Evolutionary conservation across 2,113 vertebrate species (phyloP), one percentile per base, ranked within the genome.

Genomic region (Myotis lucifugus): DNA sequence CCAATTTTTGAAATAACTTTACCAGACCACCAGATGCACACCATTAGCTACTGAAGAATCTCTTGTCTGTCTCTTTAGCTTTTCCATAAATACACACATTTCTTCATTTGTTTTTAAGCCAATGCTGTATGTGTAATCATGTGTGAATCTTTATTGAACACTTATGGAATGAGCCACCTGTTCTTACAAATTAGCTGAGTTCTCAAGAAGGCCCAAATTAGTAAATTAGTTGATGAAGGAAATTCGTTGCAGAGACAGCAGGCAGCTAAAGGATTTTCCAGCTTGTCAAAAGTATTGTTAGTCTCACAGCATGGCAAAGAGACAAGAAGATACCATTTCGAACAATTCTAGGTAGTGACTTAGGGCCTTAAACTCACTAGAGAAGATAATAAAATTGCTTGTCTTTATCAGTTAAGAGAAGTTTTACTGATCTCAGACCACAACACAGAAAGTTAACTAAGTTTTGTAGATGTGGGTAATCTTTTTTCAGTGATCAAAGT

Each of bases 81-180:
- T 87, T 85, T 96, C 87, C 85, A 89, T 95, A 97, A 97, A 97
- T 97, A 90, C 67, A 85, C 93, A 94, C 93, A 96, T 97, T 94
- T 97, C 87, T 96, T 93, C 97, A 92, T 96, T 97, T 97, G 97
- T 97, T 94, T 95, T 95, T 88, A 96, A 97, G 95, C 92, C 96
- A 96, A 56, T 92, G 94, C 95, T 96, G 87, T 85, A 81, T 96
- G 93, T 96, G 95, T 97, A 97, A 97, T 97, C 96, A 96, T 96
- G 97, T 97, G 96, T 93, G 95, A 90, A 88, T 97, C 95, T 97
- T 97, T 96, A 96, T 97, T 96, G 95, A 97, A 96, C 95, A 95
- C 96, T 97, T 95, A 95, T 73, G 97, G 97, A 82, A 97, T 87
- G 95, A 95, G 96, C 95, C 97, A 97, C 97, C 97, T 97, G 97